These are phyloP conservation scores for Ceratina australensis DNA, from an alignment of 1,140 invertebrate species.

Conservation along the genomic window DNA sequence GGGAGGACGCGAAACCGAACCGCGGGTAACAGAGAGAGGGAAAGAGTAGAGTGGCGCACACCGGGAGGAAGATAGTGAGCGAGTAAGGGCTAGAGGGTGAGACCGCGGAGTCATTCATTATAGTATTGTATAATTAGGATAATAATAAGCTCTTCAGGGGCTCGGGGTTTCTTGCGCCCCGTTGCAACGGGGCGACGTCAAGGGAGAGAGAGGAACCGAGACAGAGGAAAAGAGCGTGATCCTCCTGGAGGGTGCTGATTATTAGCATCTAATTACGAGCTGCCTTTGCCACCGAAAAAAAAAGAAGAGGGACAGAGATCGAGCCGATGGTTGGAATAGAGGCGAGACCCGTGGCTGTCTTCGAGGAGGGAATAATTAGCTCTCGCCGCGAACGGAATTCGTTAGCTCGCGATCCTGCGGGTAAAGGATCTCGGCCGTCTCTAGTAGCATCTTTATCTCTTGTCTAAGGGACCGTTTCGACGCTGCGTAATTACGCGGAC, in stretches of 20 bases:
- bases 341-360: constrained; percentile 37
- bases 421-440: no score
- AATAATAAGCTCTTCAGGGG: constrained; percentile 77
- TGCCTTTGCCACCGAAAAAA: constrained; percentile 52
- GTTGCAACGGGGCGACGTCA: constrained; percentile 58
- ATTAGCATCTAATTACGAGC: constrained; percentile 77
- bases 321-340: constrained; percentile 25
- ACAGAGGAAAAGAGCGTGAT: constrained; percentile 54
- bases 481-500: background rate
- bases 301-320: constrained; percentile 9
- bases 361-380: constrained; percentile 50
- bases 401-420: constrained; percentile 23
- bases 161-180: constrained; percentile 69
- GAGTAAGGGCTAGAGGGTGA: constrained; percentile 63
- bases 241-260: constrained; percentile 67
- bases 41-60: constrained; percentile 30
- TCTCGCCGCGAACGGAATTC: constrained; percentile 32
- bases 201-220: constrained; percentile 26
- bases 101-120: constrained; percentile 72
- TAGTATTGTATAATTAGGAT: constrained; percentile 79
- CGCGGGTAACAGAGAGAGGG: constrained; percentile 40
- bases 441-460: background rate
- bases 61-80: constrained; percentile 50
- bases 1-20: constrained; percentile 11
- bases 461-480: background rate